Conservation (phyloP, 2,888 invertebrate species). For the Lithophane socia region DNA sequence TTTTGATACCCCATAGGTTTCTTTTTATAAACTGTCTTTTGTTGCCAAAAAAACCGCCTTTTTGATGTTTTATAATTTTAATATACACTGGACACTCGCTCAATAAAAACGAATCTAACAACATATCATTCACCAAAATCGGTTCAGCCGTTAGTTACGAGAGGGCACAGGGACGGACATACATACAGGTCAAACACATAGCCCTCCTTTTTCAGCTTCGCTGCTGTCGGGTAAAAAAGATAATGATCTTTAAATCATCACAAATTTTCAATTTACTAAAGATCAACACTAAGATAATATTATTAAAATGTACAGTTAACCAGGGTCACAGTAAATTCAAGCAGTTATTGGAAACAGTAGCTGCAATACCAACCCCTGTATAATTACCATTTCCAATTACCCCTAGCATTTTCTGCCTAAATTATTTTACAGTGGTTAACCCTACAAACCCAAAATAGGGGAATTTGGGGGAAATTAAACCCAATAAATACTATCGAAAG, state of each 20-base stretch:
- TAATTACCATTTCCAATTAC: background rate
- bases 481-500: background rate
- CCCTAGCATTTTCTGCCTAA: background rate
- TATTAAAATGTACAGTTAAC: background rate
- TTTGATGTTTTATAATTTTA: too few relatives aligned
- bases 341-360: background rate
- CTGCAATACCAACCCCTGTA: background rate
- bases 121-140: too few relatives aligned
- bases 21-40: too few relatives aligned
- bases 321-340: background rate
- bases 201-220: too few relatives aligned
- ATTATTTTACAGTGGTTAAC: background rate
- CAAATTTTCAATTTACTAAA: background rate
- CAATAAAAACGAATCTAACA: too few relatives aligned
- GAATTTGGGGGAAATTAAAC: constrained; percentile 6
- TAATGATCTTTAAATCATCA: background rate
- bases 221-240: too few relatives aligned
- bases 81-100: too few relatives aligned
- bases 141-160: too few relatives aligned
- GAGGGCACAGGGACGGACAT: too few relatives aligned
- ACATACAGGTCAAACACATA: too few relatives aligned
- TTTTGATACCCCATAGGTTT: too few relatives aligned
- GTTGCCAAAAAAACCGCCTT: too few relatives aligned
- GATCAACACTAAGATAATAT: background rate
- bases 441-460: background rate